Base-by-base conservation (phyloP, 1,140 invertebrate species). In the Acromyrmex echinatior region DNA sequence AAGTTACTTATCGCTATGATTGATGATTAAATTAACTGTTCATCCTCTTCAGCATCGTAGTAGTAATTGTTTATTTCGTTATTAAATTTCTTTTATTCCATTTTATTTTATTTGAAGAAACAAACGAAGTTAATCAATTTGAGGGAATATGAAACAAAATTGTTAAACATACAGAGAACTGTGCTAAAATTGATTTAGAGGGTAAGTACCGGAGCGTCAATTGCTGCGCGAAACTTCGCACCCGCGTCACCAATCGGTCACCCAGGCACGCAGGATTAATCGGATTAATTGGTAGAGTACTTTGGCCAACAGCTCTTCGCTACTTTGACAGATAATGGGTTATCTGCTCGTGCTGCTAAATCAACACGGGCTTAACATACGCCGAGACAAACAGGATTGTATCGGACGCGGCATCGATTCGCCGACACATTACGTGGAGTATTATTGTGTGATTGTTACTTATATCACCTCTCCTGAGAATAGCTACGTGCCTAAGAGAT, bases 241-340 rank as follows among this genome's bases (percentile, higher is more conserved):
- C 35, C 12, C 7, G n/a, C 3, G 49, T 45, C 3, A 21, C 0
- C 65, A 68, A 58, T 39, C 31, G 65, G 78, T 35, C 74, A 78
- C 3, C 58, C 10, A n/a, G 73, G 25, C 18, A 65, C 39, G 18
- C n/a, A 60, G 65, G 45, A 88, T 86, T 80, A 89, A 89, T 90
- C 63, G 51, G 71, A 81, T 90, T 87, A 78, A 87, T 39, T 62
- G 56, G 25, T 62, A 12, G 3, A 70, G 60, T 62, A 35, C 49
- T n/a, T 28, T 21, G 49, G 31, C 16, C 53, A 85, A 12, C 10
- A 6, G 45, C 63, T n/a, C 25, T 80, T 66, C 65, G 39, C 49
- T 81, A 87, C 49, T 89, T 87, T 86, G 88, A 39, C 60, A 74
- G 39, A 90, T 86, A 77, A 86, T 78, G 58, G 58, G 53, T 77